Evolutionary conservation across 2,888 invertebrate species (phyloP).

Genomic region (Pollenia angustigena): DNA sequence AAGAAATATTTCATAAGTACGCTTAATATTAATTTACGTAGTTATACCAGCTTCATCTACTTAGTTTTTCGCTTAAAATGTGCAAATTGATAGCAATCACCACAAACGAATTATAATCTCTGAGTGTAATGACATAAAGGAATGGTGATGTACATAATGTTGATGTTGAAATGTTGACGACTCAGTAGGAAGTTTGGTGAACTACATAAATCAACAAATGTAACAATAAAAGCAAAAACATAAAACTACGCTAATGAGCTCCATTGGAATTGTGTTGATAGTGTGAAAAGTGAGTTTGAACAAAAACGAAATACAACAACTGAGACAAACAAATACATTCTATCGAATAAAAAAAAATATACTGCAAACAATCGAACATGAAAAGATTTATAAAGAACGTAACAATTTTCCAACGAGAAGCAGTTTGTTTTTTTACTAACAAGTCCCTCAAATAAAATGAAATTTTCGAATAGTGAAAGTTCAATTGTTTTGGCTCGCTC

Average conservation of each 20-base stretch:
- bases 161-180: constrained; percentile 40
- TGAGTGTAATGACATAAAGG: background rate
- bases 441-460: constrained; percentile 29
- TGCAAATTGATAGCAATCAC: too few species aligned
- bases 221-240: background rate
- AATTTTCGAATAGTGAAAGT: constrained; percentile 54
- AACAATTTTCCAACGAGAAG: constrained; percentile 9
- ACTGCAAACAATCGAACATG: background rate
- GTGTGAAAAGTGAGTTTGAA: constrained; percentile 54
- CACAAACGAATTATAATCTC: background rate
- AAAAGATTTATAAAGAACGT: background rate
- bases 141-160: background rate
- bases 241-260: constrained; percentile 47
- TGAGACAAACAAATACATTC: constrained; percentile 4
- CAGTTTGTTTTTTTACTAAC: constrained; percentile 3
- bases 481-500: constrained; percentile 35
- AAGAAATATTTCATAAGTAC: too few species aligned
- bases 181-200: constrained; percentile 31
- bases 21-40: too few species aligned
- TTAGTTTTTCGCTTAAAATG: too few species aligned
- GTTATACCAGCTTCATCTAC: too few species aligned
- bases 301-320: constrained; percentile 18
- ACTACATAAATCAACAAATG: background rate
- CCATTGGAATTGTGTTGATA: constrained; percentile 59
- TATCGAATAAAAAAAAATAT: constrained; percentile 1